Evolutionary conservation across 2,113 vertebrate species (phyloP), one percentile per base, ranked within the genome.

Genomic region (Chionodraco myersi): DNA sequence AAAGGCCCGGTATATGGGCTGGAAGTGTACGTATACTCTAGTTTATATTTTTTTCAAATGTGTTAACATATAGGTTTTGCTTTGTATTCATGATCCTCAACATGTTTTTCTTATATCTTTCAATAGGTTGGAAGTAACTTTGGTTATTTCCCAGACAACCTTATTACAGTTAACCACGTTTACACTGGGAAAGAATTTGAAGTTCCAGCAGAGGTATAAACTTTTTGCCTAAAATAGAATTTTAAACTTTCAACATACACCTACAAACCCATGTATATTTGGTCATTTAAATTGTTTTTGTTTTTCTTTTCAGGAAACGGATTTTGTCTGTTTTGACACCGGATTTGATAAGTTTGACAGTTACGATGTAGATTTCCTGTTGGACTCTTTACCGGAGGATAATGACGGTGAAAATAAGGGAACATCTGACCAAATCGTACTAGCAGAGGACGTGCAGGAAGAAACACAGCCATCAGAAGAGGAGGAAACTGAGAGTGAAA

Each of bases 141-240:
- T 96, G 98, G 98, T 63, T 99, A 99, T 94, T 99, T 99, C 82
- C 97, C 98, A 80, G 98, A 96, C 82, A 95, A 97, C 84, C 90
- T 97, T 84, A 93, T 99, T 88, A 94, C 93, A 76, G 85, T 99
- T 77, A 96, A 96, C 86, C 93, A 97, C 82, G 84, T 94, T 85
- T 99, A 99, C 84, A 96, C 94, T 21, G 92, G 94, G 5, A 94
- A 97, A 81, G 98, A 99, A 87, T 23, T 96, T 83, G 96, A 96
- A 77, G 59, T 97, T 79, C 93, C 94, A 77, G 83, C 97, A 84
- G 96, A 98, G 92, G 98, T 99, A 95, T 94, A 75, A 72, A 86
- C 70, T 10, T 49, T 8, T 66, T 49, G 12, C 36, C 36, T 41
- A 41, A 41, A 41, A 41, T 41, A 1, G 36, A 41, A 6, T 41